These are phyloP conservation scores for Antheraea pernyi DNA, from an alignment of 1,140 invertebrate species.

Conservation along the genomic window DNA sequence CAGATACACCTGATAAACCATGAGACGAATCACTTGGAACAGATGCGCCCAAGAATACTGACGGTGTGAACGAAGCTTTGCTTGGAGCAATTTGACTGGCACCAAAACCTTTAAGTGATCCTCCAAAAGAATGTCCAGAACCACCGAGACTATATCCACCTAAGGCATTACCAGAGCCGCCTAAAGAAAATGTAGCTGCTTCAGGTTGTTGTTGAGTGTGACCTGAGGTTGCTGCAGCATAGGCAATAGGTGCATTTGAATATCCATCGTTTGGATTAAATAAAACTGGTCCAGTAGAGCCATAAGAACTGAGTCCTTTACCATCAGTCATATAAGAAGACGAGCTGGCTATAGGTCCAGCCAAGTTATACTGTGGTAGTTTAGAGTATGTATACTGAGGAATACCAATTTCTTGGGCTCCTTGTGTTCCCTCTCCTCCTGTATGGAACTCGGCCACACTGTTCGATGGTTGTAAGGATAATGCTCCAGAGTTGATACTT, in stretches of 20 bases:
- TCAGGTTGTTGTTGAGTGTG: constrained; percentile 42
- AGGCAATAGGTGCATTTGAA: constrained; percentile 23
- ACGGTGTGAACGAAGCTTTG: constrained; percentile 67
- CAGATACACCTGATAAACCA: constrained; percentile 40
- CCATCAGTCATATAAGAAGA: constrained; percentile 59
- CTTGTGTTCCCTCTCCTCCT: constrained; percentile 40
- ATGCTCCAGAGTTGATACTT: constrained; percentile 53
- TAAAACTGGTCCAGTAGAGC: constrained; percentile 64
- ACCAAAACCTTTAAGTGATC: constrained; percentile 44
- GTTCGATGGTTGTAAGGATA: constrained; percentile 43
- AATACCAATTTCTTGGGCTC: constrained; percentile 31
- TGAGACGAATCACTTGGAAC: constrained; percentile 53
- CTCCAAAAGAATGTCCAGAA: constrained; percentile 28
- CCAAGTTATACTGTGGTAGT: constrained; percentile 43
- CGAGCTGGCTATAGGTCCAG: constrained; percentile 31
- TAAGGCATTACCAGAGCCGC: constrained; percentile 31
- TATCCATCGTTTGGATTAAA: constrained; percentile 54
- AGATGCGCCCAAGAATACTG: constrained; percentile 61
- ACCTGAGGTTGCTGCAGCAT: constrained; percentile 44
- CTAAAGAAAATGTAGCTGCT: constrained; percentile 28
- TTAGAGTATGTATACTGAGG: constrained; percentile 53
- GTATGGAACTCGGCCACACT: constrained; percentile 28
- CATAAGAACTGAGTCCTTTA: constrained; percentile 61
- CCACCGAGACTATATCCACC: constrained; percentile 25
- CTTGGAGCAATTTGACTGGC: constrained; percentile 44